phyloP scores from a whole-genome alignment of 2,888 invertebrate genomes.

The Pterostichus niger region DNA sequence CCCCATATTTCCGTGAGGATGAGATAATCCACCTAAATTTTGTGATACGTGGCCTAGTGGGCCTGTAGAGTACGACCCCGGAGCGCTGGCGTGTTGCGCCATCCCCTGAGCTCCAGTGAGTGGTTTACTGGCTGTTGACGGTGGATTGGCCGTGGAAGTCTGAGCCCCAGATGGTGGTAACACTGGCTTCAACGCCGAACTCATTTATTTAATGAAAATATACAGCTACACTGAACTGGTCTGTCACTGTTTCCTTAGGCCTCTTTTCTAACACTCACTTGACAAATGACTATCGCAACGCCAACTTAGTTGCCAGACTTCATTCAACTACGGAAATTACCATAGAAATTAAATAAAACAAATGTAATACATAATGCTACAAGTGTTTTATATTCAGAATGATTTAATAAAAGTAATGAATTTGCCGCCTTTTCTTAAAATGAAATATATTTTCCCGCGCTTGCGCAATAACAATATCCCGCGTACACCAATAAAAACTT shows the following conservation, averaged over 20 bases:
- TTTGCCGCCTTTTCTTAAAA: constrained; percentile 66
- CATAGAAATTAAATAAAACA: constrained; percentile 14
- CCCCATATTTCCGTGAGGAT: constrained; percentile 65
- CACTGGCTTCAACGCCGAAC: constrained; percentile 82
- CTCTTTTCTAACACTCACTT: constrained; percentile 4
- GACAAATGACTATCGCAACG: background rate
- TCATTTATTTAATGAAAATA: constrained; percentile 77
- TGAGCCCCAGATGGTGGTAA: constrained; percentile 78
- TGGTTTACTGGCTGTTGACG: constrained; percentile 72
- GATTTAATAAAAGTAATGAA: background rate
- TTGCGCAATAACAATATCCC: constrained; percentile 64
- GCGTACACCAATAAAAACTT: constrained; percentile 67
- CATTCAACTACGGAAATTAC: constrained; percentile 35
- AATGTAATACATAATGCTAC: background rate
- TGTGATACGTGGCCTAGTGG: constrained; percentile 73
- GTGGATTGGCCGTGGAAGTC: constrained; percentile 71
- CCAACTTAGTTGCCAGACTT: constrained; percentile 6
- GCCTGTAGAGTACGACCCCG: constrained; percentile 73
- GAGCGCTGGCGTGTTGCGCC: constrained; percentile 68
- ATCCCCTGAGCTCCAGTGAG: constrained; percentile 72
- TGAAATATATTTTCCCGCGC: constrained; percentile 52
- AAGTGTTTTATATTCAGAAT: too few species aligned
- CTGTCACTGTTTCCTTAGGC: background rate
- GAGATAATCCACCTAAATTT: constrained; percentile 72
- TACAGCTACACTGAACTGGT: constrained; percentile 14